Percentiles rank a stretch among this genome's conserved stretches.
Evolutionary conservation across 2,888 invertebrate species (phyloP).

Genomic region (Ferrisia virgata): DNA sequence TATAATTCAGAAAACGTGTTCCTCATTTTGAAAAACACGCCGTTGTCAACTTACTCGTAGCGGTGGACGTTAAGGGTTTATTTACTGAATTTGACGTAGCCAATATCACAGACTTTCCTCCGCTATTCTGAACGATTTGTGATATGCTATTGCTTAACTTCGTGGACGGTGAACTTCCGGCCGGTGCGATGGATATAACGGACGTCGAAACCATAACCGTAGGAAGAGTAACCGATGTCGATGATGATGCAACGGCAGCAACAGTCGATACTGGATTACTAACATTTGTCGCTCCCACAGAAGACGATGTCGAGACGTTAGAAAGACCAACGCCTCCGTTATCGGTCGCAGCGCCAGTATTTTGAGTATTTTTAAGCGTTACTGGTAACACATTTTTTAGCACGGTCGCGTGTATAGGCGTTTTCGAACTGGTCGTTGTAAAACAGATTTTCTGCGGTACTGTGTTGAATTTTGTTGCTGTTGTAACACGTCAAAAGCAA

Average conservation of each 20-base stretch:
- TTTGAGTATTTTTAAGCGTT: constrained; percentile 23
- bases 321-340: background rate
- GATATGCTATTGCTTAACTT: constrained; percentile 24
- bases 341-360: background rate
- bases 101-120: constrained; percentile 8
- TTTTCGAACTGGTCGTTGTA: background rate
- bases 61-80: background rate
- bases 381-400: constrained; percentile 5
- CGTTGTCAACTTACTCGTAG: constrained; percentile 29
- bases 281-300: background rate
- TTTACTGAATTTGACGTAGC: constrained; percentile 2
- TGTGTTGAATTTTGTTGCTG: background rate
- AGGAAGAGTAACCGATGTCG: background rate
- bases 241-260: background rate
- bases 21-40: too few species aligned
- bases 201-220: background rate
- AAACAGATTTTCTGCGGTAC: constrained; percentile 31
- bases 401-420: constrained; percentile 10
- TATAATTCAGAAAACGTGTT: background rate
- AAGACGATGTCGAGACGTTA: background rate
- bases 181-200: background rate
- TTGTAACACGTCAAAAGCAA: background rate
- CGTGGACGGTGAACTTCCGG: constrained; percentile 3
- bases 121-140: background rate
- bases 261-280: background rate